phyloP scores from a whole-genome alignment of 2,888 invertebrate genomes.

The Lycocerus yunnanus region DNA sequence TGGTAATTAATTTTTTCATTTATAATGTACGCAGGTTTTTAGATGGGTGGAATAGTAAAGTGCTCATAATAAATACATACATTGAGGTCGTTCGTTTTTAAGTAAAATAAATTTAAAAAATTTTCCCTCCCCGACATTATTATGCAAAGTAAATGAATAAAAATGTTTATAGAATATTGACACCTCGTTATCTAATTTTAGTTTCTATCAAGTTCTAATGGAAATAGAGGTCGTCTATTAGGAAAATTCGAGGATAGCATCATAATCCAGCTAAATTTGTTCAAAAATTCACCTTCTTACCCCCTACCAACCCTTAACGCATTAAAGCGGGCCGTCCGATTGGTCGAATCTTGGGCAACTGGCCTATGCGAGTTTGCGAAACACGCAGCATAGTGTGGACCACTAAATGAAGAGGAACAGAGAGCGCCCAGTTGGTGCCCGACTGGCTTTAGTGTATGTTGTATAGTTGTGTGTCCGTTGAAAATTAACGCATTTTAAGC shows the following conservation, averaged over 20 bases:
- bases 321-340: constrained; percentile 51
- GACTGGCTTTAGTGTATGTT: constrained; percentile 40
- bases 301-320: constrained; percentile 51
- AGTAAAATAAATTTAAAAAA: background rate
- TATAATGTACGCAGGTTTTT: background rate
- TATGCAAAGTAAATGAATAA: background rate
- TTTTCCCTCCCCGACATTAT: background rate
- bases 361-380: constrained; percentile 53
- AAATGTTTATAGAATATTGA: constrained; percentile 18
- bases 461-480: constrained; percentile 17
- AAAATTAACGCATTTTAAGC: constrained; percentile 8
- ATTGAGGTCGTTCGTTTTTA: background rate
- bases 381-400: constrained; percentile 47
- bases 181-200: constrained; percentile 31
- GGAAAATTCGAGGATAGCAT: constrained; percentile 34
- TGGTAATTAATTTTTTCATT: background rate
- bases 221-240: constrained; percentile 30
- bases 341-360: constrained; percentile 50
- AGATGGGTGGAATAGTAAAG: background rate
- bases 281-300: constrained; percentile 56
- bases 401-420: constrained; percentile 49
- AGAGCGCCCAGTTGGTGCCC: constrained; percentile 45
- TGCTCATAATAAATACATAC: background rate
- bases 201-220: constrained; percentile 24
- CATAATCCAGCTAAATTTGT: constrained; percentile 39